These are phyloP conservation scores for Drosophila mulleri DNA, from an alignment of 2,888 invertebrate genomes.

Conservation along the genomic window DNA sequence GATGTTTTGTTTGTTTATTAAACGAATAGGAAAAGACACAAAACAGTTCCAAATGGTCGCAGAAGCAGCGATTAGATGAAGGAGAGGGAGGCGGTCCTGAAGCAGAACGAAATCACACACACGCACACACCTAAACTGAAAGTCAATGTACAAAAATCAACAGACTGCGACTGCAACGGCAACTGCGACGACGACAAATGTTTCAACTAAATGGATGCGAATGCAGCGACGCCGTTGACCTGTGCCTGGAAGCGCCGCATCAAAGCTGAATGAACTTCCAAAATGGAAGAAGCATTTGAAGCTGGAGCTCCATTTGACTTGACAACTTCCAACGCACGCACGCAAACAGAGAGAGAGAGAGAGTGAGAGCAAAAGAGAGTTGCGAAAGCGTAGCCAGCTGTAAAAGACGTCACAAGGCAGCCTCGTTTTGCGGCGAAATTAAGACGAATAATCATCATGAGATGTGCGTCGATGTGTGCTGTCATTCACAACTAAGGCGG, in stretches of 20 bases:
- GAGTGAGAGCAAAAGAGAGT: constrained; percentile 18
- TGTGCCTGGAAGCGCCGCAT: constrained; percentile 49
- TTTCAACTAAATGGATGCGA: constrained; percentile 13
- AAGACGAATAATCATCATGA: constrained; percentile 29
- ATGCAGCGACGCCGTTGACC: constrained; percentile 20
- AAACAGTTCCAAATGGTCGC: constrained; percentile 51
- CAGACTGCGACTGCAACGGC: constrained; percentile 46
- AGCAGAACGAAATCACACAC: not conserved
- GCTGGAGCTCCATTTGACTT: constrained; percentile 46
- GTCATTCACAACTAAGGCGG: constrained; percentile 40
- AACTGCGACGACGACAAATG: constrained; percentile 39
- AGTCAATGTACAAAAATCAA: constrained; percentile 54
- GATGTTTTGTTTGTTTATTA: constrained; percentile 51
- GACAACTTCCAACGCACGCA: constrained; percentile 50
- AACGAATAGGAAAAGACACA: constrained; percentile 49
- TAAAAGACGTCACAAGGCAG: constrained; percentile 66
- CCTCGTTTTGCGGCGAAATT: constrained; percentile 14
- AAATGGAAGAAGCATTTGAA: constrained; percentile 65
- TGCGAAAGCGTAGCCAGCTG: constrained; percentile 48
- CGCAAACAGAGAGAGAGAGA: constrained; percentile 22
- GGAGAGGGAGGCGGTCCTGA: not conserved
- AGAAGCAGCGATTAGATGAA: not conserved
- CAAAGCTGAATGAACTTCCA: constrained; percentile 80
- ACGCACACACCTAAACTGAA: constrained; percentile 13
- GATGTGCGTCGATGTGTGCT: constrained; percentile 8